A percentile compares a stretch with the other conserved stretches of the same genome.
Evolutionary conservation across 2,888 invertebrate genomes (phyloP).

Genomic region (Epirrhoe alternata): DNA sequence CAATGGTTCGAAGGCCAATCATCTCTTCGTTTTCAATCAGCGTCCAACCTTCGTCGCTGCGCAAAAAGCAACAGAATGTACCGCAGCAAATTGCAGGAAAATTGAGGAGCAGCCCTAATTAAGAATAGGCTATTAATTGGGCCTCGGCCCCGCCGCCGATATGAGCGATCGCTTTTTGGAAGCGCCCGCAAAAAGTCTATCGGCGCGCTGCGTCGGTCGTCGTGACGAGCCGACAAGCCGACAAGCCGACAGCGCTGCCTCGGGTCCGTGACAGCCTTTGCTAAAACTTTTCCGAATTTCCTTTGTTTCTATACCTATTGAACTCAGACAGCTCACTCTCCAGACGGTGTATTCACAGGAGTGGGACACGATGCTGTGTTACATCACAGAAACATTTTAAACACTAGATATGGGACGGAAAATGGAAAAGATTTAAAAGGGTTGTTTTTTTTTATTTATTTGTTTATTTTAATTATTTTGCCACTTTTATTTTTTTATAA

Average conservation of each 20-base stretch:
- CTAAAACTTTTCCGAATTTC: slow-evolving; percentile 6
- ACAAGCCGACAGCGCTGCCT: background rate
- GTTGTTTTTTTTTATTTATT: background rate
- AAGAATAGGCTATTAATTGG: slow-evolving; percentile 46
- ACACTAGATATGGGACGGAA: background rate
- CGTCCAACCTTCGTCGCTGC: slow-evolving; percentile 18
- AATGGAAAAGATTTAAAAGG: background rate
- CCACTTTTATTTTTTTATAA: no score
- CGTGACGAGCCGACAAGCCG: background rate
- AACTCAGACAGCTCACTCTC: background rate
- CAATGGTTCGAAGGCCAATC: slow-evolving; percentile 8
- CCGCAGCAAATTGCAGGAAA: slow-evolving; percentile 30
- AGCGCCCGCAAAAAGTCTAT: slow-evolving; percentile 37
- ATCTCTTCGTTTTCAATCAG: slow-evolving; percentile 29
- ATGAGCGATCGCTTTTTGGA: slow-evolving; percentile 34
- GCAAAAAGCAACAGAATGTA: slow-evolving; percentile 20
- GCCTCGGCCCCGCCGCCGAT: slow-evolving; percentile 35
- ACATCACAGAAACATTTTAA: background rate
- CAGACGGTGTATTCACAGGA: background rate
- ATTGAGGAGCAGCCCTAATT: slow-evolving; percentile 30
- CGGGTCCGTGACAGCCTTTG: slow-evolving; percentile 11
- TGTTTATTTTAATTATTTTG: no score
- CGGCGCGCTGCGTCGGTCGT: background rate
- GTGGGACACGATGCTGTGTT: background rate
- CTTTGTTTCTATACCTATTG: background rate